phyloP scores from a whole-genome alignment of 2,888 invertebrate species.

The Harpalus rufipes region DNA sequence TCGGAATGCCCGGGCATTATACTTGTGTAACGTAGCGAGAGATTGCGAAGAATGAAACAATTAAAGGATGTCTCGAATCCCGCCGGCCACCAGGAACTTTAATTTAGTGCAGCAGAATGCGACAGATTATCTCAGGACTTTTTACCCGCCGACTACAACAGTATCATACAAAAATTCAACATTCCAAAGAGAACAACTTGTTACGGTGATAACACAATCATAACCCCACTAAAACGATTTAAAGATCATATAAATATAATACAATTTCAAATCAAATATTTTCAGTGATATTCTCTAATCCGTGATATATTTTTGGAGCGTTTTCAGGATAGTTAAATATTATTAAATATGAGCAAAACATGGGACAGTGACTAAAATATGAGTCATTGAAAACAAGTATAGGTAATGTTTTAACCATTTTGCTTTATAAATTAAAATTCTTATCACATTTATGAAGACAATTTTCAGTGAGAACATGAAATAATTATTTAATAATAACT shows the following conservation, averaged over 20 bases:
- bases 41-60: slow-evolving; percentile 67
- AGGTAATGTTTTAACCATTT: too few relatives aligned
- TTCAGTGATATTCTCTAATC: not conserved
- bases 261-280: not conserved
- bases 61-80: slow-evolving; percentile 62
- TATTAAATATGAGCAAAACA: too few relatives aligned
- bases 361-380: too few relatives aligned
- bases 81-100: slow-evolving; percentile 55
- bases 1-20: slow-evolving; percentile 63
- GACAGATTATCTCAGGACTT: slow-evolving; percentile 27
- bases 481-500: too few relatives aligned
- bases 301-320: too few relatives aligned
- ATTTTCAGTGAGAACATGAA: too few relatives aligned
- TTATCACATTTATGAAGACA: too few relatives aligned
- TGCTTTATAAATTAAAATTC: too few relatives aligned
- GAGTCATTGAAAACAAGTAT: too few relatives aligned
- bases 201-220: slow-evolving; percentile 4
- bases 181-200: not conserved
- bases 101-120: slow-evolving; percentile 60
- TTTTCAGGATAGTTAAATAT: too few relatives aligned
- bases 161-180: not conserved
- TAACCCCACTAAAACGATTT: not conserved
- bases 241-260: not conserved
- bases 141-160: not conserved
- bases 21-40: slow-evolving; percentile 66